Base-by-base conservation (phyloP, 1,140 invertebrate genomes). In the Lethrus apterus region DNA sequence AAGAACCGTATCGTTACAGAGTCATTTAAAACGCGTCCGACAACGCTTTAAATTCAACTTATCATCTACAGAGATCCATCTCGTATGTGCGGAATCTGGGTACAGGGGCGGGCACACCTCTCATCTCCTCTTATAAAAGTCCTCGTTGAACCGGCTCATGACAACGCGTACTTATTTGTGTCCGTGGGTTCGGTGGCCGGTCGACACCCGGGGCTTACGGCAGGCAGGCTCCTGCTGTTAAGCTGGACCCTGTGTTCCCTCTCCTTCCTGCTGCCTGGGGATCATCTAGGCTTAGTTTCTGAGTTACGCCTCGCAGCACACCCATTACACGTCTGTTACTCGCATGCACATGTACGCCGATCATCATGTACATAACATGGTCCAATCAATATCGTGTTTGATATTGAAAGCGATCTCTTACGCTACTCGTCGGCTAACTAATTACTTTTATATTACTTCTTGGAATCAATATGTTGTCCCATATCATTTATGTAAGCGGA, bases 131-230 rank as follows among this genome's bases (percentile, higher is more conserved):
- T 38, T 23, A 21, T 21, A 38, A 38, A 38, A 38, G 35, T 38
- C 24, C 35, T 18, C 20, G 35, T 38, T 11, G 35, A 38, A 38
- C 35, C 35, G 35, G 35, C 35, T 38, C 35, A 21, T 38, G 35
- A 38, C 35, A 38, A 21, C 35, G 18, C 35, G 35, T 38, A 38
- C 35, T 38, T 38, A 38, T 38, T 48, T 48, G 45, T 47, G 36
- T 48, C 46, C 46, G 31, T 34, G 44, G 40, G 50, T 52, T 52
- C 50, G 50, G 38, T 48, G 50, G 43, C 45, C 50, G 50, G 46
- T 52, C 46, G 50, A 48, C 46, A 48, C 44, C 41, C 50, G 29
- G 33, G 33, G 44, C 34, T 46, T 34, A 34, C 21, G 30, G 19
- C 36, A 24, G 36, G 36, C n/a, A n/a, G n/a, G n/a, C 44, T 34